These are phyloP conservation scores for Drosophila quadrilineata DNA, from an alignment of 1,140 invertebrate species.

Conservation along the genomic window DNA sequence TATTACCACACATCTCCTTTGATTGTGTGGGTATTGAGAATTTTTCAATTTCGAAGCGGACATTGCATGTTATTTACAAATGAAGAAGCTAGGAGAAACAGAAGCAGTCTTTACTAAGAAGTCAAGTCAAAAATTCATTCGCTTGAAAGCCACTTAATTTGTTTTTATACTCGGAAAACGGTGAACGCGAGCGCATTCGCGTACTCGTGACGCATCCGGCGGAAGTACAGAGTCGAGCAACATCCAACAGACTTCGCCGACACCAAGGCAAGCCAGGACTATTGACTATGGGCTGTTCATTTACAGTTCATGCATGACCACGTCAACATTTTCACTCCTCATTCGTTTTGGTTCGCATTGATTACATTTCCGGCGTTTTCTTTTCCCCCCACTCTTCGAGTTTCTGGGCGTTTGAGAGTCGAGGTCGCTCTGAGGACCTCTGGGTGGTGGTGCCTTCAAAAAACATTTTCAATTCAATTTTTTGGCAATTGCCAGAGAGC, in stretches of 20 bases:
- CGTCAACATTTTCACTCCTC: constrained; percentile 51
- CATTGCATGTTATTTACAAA: too few relatives aligned
- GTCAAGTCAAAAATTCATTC: constrained; percentile 56
- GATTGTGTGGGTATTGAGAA: too few relatives aligned
- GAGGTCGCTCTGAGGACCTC: constrained; percentile 33
- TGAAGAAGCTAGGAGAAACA: too few relatives aligned
- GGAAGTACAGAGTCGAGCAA: constrained; percentile 35
- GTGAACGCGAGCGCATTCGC: constrained; percentile 38
- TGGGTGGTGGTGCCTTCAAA: constrained; percentile 35
- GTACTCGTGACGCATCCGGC: constrained; percentile 60
- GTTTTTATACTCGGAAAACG: constrained; percentile 47
- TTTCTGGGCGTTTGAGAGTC: constrained; percentile 27
- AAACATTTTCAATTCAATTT: constrained; percentile 71
- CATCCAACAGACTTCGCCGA: constrained; percentile 8
- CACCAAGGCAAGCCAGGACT: constrained; percentile 2
- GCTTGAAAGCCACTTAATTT: constrained; percentile 60
- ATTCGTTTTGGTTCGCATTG: constrained; percentile 50
- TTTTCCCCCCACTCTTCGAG: too few relatives aligned
- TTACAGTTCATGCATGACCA: constrained; percentile 70
- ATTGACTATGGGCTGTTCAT: constrained; percentile 36
- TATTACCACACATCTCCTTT: too few relatives aligned
- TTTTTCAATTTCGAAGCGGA: too few relatives aligned
- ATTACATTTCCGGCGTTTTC: constrained; percentile 66
- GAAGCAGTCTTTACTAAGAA: too few relatives aligned
- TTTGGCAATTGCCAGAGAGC: constrained; percentile 58